Evolutionary conservation across 35 echinoderm and acorn worm species (phyloP).

Genomic region (Strongylocentrotus purpuratus): DNA sequence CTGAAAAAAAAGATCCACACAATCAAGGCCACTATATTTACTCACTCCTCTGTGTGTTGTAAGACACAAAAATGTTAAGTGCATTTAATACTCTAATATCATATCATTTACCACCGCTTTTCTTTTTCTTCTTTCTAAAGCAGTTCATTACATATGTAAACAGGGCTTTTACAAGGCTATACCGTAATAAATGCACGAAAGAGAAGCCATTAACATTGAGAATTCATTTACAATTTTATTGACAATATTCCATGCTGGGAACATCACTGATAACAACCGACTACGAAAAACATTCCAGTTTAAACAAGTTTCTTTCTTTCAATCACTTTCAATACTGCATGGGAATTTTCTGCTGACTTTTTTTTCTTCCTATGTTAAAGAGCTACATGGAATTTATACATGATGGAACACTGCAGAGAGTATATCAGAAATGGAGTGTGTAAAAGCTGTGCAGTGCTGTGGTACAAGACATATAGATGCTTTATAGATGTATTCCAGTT

Average conservation of each 20-base stretch:
- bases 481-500: background rate
- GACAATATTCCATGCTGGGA: slow-evolving; percentile 9
- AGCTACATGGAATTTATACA: background rate
- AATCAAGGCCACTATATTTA: too few species aligned
- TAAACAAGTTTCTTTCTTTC: background rate
- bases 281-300: background rate
- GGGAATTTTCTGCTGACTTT: background rate
- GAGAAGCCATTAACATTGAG: background rate
- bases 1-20: too few species aligned
- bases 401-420: background rate
- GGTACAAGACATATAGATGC: background rate
- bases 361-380: background rate
- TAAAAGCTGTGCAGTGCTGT: background rate
- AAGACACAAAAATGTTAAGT: too few species aligned
- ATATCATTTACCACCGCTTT: too few species aligned
- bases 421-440: background rate
- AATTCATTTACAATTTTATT: slow-evolving; percentile 12
- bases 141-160: too few species aligned
- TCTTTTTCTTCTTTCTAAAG: too few species aligned
- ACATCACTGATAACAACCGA: background rate
- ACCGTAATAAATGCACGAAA: background rate
- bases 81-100: too few species aligned
- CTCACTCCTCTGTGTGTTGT: too few species aligned
- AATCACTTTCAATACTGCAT: background rate
- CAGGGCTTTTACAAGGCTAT: background rate